Conservation (phyloP, 2,113 vertebrate genomes). For the Melanostigma gelatinosum region DNA sequence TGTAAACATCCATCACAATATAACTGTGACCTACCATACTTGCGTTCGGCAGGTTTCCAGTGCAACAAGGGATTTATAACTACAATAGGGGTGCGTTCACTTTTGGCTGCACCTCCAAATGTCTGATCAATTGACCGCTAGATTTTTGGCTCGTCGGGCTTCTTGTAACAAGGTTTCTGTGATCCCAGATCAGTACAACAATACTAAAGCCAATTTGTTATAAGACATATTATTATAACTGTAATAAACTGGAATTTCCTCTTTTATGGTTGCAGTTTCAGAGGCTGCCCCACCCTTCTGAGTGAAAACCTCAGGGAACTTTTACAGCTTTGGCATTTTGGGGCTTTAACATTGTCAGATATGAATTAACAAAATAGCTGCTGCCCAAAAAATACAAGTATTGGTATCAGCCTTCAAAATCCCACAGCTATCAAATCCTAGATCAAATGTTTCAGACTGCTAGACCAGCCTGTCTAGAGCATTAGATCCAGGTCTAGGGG, state of each 20-base stretch:
- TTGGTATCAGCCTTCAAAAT: neutral
- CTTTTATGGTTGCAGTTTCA: neutral
- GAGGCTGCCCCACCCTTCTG: neutral
- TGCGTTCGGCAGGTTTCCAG: neutral
- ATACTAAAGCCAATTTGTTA: neutral
- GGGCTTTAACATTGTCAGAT: neutral
- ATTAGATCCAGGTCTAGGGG: constrained; percentile 30
- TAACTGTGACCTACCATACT: too few relatives aligned
- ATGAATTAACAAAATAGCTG: neutral
- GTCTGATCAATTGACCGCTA: neutral
- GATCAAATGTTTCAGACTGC: constrained; percentile 11
- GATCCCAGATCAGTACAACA: neutral
- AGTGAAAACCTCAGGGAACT: neutral
- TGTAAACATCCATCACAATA: constrained; percentile 6
- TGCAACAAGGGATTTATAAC: neutral
- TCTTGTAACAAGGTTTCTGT: neutral
- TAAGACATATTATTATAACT: neutral
- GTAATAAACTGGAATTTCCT: neutral
- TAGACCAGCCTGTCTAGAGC: constrained; percentile 9
- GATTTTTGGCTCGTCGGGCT: neutral
- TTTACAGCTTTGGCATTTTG: neutral
- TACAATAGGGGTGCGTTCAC: neutral
- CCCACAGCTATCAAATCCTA: constrained; percentile 9
- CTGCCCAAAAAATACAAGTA: neutral
- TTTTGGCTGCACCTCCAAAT: neutral